These are phyloP conservation scores for Limnephilus marmoratus DNA, from an alignment of 2,888 invertebrate species.

Conservation along the genomic window DNA sequence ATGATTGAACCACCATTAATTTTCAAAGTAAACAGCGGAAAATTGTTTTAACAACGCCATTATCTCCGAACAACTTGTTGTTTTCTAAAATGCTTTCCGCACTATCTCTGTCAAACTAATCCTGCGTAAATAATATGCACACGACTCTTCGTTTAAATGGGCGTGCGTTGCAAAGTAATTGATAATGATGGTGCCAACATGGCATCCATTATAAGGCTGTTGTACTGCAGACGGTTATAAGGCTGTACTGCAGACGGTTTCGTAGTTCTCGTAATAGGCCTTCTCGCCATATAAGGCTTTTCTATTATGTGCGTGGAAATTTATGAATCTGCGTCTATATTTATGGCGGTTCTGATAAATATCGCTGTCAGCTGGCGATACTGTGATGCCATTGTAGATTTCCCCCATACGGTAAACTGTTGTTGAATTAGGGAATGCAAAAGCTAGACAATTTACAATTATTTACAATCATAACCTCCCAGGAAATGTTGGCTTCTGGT, in stretches of 20 bases:
- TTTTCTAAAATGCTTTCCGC: not conserved
- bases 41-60: not conserved
- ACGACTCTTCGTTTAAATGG: not conserved
- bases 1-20: not conserved
- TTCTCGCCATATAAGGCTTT: not conserved
- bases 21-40: not conserved
- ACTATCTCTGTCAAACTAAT: not conserved
- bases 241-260: not conserved
- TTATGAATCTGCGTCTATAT: constrained; percentile 4
- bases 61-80: not conserved
- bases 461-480: not conserved
- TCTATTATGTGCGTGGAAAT: constrained; percentile 5
- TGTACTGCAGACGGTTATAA: not conserved
- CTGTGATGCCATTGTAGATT: constrained; percentile 9
- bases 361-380: not conserved
- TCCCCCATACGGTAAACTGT: constrained; percentile 4
- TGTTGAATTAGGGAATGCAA: not conserved
- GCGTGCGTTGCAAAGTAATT: not conserved
- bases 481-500: not conserved
- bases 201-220: not conserved
- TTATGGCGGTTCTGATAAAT: not conserved
- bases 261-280: not conserved
- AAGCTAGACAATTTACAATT: not conserved
- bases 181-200: not conserved
- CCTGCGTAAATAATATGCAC: not conserved